A percentile compares a stretch with the other conserved stretches of the same genome.
phyloP scores from a whole-genome alignment of 2,113 vertebrate species.

The Sinocyclocheilus grahami region DNA sequence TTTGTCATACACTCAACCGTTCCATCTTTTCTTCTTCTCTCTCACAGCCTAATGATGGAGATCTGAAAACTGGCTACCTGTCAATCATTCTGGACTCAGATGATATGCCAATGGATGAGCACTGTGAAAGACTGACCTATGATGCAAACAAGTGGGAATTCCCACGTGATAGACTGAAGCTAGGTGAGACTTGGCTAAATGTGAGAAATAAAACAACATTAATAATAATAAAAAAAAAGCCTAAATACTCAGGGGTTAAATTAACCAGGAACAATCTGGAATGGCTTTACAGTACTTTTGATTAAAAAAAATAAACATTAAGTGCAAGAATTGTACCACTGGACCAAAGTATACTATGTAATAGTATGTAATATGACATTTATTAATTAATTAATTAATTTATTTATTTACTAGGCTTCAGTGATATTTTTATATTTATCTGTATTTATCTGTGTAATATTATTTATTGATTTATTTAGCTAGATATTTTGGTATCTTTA shows the following conservation, averaged over 20 bases:
- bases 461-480: no score
- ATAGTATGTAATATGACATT: not conserved
- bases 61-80: constrained; percentile 95
- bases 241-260: not conserved
- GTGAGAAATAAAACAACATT: not conserved
- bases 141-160: constrained; percentile 98
- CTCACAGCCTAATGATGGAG: constrained; percentile 83
- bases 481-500: no score
- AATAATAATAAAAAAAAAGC: not conserved
- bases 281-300: not conserved
- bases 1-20: not conserved
- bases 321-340: not conserved
- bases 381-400: no score
- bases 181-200: constrained; percentile 76
- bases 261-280: not conserved
- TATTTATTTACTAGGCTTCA: no score
- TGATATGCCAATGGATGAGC: constrained; percentile 91
- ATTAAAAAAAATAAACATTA: not conserved
- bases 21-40: constrained; percentile 22
- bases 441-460: no score
- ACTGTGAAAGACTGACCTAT: constrained; percentile 91
- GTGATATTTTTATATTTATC: no score
- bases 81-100: constrained; percentile 98
- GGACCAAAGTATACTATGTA: not conserved
- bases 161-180: constrained; percentile 91